phyloP scores from a whole-genome alignment of 1,140 invertebrate species.

The Brachionus manjavacas region DNA sequence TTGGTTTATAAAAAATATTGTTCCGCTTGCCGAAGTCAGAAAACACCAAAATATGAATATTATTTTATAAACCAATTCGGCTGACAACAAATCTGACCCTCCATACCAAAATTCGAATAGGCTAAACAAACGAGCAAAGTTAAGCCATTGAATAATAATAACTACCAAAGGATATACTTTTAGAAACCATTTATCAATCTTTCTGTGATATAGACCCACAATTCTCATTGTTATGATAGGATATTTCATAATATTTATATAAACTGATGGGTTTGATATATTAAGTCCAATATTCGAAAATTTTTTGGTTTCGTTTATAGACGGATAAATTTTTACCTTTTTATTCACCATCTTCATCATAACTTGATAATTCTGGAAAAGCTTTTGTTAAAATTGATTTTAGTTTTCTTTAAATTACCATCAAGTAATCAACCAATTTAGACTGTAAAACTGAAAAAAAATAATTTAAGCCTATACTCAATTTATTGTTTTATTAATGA shows the following conservation, averaged over 20 bases:
- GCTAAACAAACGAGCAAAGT: background rate
- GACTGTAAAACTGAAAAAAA: no score
- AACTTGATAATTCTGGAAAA: no score
- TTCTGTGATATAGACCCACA: background rate
- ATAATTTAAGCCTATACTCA: no score
- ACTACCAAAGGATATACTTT: background rate
- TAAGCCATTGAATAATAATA: constrained; percentile 4
- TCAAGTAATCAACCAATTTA: no score
- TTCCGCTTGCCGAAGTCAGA: background rate
- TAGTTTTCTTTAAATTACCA: no score
- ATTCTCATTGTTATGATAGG: background rate
- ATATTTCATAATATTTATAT: background rate
- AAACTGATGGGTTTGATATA: background rate
- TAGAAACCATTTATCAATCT: background rate
- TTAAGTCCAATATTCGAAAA: background rate
- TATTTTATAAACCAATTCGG: background rate
- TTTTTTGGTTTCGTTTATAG: background rate
- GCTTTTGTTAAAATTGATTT: no score
- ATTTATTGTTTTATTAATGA: no score
- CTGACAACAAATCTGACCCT: background rate
- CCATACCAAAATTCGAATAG: constrained; percentile 8
- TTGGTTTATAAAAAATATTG: constrained; percentile 24
- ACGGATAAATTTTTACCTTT: no score
- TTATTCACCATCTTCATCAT: no score
- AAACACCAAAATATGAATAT: background rate